phyloP scores from a whole-genome alignment of 2,888 invertebrate genomes.

The Drosophila anomalipes region DNA sequence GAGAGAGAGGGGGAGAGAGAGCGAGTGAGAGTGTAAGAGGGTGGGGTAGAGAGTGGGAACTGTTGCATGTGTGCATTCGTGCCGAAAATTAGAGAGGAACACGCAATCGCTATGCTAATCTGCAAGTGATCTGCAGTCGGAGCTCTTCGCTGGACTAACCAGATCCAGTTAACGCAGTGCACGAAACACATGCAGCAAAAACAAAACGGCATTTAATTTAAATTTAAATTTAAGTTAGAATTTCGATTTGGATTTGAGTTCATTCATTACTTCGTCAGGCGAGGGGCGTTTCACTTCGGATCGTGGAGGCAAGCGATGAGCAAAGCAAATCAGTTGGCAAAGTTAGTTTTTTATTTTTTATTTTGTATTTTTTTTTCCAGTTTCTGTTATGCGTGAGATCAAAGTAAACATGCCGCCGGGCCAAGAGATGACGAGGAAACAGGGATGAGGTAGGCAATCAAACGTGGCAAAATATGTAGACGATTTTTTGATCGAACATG shows the following conservation, averaged over 20 bases:
- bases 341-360: slow-evolving; percentile 33
- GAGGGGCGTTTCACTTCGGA: slow-evolving; percentile 24
- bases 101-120: slow-evolving; percentile 70
- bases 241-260: slow-evolving; percentile 71
- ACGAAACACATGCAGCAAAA: slow-evolving; percentile 20
- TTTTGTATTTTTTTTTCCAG: slow-evolving; percentile 11
- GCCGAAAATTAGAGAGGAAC: slow-evolving; percentile 60
- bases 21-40: slow-evolving; percentile 11
- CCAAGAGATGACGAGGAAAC: slow-evolving; percentile 23
- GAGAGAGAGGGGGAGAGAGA: neutral
- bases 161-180: slow-evolving; percentile 71
- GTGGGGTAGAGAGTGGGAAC: slow-evolving; percentile 17
- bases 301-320: slow-evolving; percentile 33
- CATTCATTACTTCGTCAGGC: slow-evolving; percentile 69
- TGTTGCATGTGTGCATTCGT: slow-evolving; percentile 63
- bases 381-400: slow-evolving; percentile 65
- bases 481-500: slow-evolving; percentile 75
- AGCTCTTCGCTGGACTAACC: slow-evolving; percentile 55
- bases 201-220: slow-evolving; percentile 80
- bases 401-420: slow-evolving; percentile 73
- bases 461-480: slow-evolving; percentile 71
- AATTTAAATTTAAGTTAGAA: slow-evolving; percentile 63
- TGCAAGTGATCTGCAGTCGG: slow-evolving; percentile 22
- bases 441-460: slow-evolving; percentile 30
- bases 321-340: slow-evolving; percentile 63